Conservation (phyloP, 1,140 invertebrate species). For the Papilio machaon region DNA sequence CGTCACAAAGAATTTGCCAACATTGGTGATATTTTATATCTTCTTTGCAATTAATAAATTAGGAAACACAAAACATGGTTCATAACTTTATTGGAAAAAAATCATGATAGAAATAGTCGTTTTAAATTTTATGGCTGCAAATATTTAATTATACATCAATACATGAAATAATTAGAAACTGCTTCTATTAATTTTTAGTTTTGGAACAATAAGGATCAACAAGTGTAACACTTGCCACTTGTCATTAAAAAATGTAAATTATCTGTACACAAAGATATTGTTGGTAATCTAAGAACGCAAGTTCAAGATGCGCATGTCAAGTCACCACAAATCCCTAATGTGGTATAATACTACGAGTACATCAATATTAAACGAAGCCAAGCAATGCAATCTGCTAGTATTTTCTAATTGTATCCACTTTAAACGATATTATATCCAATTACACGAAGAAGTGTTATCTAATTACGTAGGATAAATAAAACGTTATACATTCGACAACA, state of each 20-base stretch:
- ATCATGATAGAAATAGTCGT: too few relatives aligned
- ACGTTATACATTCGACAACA: background rate
- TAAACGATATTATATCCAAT: slow-evolving; percentile 23
- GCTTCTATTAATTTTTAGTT: background rate
- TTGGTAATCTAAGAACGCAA: background rate
- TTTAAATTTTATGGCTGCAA: too few relatives aligned
- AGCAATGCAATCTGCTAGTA: slow-evolving; percentile 15
- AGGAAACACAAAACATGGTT: too few relatives aligned
- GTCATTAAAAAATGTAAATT: background rate
- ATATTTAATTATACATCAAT: too few relatives aligned
- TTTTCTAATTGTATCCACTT: slow-evolving; percentile 30
- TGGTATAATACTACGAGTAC: slow-evolving; percentile 7
- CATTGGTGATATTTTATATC: too few relatives aligned
- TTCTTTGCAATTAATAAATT: too few relatives aligned
- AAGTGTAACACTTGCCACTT: too few relatives aligned
- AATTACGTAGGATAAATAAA: background rate
- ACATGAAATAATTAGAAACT: too few relatives aligned
- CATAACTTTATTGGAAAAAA: too few relatives aligned
- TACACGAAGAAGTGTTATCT: background rate
- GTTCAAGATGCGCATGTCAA: background rate
- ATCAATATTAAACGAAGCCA: slow-evolving; percentile 29
- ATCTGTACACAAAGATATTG: background rate
- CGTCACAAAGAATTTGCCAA: too few relatives aligned
- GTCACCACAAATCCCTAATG: slow-evolving; percentile 1
- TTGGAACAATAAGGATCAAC: background rate